Percentiles rank a stretch among this genome's conserved stretches.
These are phyloP conservation scores for Frankliniella intonsa DNA, from an alignment of 2,888 invertebrate genomes.

Conservation along the genomic window DNA sequence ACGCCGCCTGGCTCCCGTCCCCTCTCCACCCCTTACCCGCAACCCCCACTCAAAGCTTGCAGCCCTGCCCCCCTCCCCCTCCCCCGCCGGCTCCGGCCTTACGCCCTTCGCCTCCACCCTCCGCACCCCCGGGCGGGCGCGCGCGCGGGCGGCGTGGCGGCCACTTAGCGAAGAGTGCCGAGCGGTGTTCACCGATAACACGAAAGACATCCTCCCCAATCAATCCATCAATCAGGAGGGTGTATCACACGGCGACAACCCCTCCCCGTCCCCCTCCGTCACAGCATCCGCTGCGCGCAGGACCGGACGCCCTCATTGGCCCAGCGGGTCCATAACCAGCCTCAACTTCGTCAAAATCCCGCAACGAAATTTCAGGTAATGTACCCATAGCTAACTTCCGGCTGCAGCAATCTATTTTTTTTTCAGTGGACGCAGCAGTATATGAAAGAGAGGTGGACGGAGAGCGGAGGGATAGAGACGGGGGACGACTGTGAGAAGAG, in stretches of 20 bases:
- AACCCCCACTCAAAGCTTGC: background rate
- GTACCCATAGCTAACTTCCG: no score
- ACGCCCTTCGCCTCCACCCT: background rate
- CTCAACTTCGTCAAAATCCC: no score
- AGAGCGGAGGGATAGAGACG: background rate
- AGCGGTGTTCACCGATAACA: slow-evolving; percentile 21
- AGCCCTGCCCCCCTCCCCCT: background rate
- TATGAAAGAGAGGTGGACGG: background rate
- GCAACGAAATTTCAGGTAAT: no score
- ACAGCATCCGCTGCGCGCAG: no score
- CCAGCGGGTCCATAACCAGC: no score
- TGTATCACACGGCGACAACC: no score
- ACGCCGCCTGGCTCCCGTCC: background rate
- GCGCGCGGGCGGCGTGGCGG: background rate
- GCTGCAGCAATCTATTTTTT: no score
- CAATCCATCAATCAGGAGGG: slow-evolving; percentile 19
- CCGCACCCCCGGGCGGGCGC: background rate
- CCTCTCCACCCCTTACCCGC: background rate
- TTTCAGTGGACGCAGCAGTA: no score
- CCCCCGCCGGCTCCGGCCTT: background rate
- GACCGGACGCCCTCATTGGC: no score
- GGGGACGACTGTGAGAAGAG: background rate
- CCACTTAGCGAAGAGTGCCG: slow-evolving; percentile 24
- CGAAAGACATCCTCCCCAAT: slow-evolving; percentile 22
- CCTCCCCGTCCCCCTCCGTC: no score